A percentile compares a stretch with the other conserved stretches of the same genome.
Conservation (phyloP, 2,113 vertebrate genomes). For the Hirundichthys speculiger region DNA sequence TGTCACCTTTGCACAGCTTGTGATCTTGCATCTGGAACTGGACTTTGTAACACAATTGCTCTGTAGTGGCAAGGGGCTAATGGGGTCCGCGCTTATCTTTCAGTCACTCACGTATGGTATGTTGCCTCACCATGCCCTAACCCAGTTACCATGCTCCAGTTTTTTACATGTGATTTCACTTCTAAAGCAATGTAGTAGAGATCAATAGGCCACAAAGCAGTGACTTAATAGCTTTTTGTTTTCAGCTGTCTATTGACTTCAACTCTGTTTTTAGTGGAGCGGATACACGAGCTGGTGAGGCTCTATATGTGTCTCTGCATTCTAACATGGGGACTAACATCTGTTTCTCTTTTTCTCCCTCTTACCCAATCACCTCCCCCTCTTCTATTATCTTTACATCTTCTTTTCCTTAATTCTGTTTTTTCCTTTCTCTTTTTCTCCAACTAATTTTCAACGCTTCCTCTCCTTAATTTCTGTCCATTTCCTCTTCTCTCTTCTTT, state of each 20-base stretch:
- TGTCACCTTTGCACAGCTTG: slow-evolving; percentile 17
- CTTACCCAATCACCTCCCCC: slow-evolving; percentile 37
- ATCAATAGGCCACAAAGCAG: slow-evolving; percentile 49
- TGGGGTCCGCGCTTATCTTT: slow-evolving; percentile 33
- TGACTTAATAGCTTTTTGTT: slow-evolving; percentile 25
- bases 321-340: slow-evolving; percentile 80
- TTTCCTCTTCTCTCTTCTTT: slow-evolving; percentile 15
- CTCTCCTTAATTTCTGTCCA: not conserved
- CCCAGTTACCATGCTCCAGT: slow-evolving; percentile 51
- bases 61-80: slow-evolving; percentile 31
- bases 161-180: slow-evolving; percentile 33
- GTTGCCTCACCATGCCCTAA: slow-evolving; percentile 26
- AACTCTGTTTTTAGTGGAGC: slow-evolving; percentile 32
- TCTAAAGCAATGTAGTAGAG: slow-evolving; percentile 17
- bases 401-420: slow-evolving; percentile 6
- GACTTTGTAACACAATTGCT: not conserved
- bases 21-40: slow-evolving; percentile 2
- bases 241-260: slow-evolving; percentile 32
- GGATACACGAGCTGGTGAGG: slow-evolving; percentile 9
- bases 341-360: slow-evolving; percentile 65
- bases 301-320: slow-evolving; percentile 41
- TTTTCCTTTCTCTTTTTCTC: not conserved
- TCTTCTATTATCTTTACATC: slow-evolving; percentile 24
- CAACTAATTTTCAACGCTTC: slow-evolving; percentile 7
- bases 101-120: slow-evolving; percentile 13